Base-by-base conservation (phyloP, 2,113 vertebrate genomes). In the Hypocryptadius cinnamomeus region DNA sequence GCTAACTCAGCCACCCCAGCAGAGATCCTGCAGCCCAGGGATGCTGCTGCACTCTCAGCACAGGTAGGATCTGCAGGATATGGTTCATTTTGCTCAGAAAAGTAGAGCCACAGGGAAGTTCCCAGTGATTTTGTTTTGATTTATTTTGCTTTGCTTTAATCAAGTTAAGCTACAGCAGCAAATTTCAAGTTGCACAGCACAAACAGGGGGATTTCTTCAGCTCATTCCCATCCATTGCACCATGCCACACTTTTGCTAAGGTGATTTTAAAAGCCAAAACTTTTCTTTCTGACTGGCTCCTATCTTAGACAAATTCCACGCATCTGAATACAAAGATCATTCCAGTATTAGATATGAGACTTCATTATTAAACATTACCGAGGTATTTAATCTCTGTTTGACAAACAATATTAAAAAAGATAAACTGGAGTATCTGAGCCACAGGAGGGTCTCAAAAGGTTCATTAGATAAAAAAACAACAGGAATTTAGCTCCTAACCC, bases 401-500 rank as follows among this genome's bases (percentile, higher is more conserved):
- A 65, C 86, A 94, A 91, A 79, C 39, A 95, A 65, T 79, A 92
- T 87, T 85, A 44, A 39, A 87, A 87, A 84, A 90, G 39, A 85
- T 81, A 90, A 93, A 79, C 37, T 8, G 35, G 30, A 64, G 48
- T 71, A 51, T 60, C 51, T 48, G 66, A 93, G 39, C 54, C 16
- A 1, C 66, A 89, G 23, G 70, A 84, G n/a, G 27, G 18, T 47
- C 61, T 85, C 63, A 84, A 77, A 81, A 81, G 4, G 20, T 87
- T 87, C 71, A 77, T 76, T 89, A 82, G 40, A 48, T 76, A 33
- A 78, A 94, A 92, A 84, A 53, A 40, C 15, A 87, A 64, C 48
- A 76, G 10, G 15, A 68, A 74, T 87, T 79, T 85, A 89, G 84
- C 35, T 87, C 54, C 59, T 85, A 81, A 65, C 23, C n/a, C 45